Conservation (phyloP, 2,888 invertebrate genomes). For the Darwinula stevensoni region DNA sequence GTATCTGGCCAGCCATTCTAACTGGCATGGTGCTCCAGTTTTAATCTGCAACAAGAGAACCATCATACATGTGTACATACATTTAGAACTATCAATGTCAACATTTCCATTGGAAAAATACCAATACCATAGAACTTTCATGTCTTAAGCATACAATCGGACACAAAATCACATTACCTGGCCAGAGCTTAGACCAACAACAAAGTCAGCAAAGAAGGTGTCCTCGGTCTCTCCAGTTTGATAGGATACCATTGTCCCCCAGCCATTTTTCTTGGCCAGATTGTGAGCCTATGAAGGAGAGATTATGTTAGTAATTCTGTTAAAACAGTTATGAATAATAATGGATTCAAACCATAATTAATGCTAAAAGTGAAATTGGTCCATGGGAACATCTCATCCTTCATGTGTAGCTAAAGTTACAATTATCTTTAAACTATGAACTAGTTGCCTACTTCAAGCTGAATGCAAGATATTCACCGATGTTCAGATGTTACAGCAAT, state of each 20-base stretch:
- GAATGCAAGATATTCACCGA: background rate
- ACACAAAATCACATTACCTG: slow-evolving; percentile 28
- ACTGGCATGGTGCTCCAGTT: slow-evolving; percentile 95
- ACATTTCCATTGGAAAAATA: background rate
- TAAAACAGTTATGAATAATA: no score
- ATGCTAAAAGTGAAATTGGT: no score
- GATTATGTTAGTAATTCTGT: no score
- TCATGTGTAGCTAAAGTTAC: no score
- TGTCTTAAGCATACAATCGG: no score
- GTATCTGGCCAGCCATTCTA: slow-evolving; percentile 92
- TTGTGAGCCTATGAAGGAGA: background rate
- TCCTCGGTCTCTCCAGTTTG: slow-evolving; percentile 96
- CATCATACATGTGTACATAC: no score
- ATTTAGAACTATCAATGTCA: background rate
- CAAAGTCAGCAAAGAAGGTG: slow-evolving; percentile 93
- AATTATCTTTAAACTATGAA: no score
- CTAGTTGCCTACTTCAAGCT: no score
- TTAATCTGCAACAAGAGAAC: slow-evolving; percentile 39
- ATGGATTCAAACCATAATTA: no score
- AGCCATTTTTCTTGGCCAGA: slow-evolving; percentile 24
- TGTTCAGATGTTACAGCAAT: no score
- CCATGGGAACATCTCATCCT: no score
- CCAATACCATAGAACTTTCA: background rate
- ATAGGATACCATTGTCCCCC: slow-evolving; percentile 99
- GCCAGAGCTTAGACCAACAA: slow-evolving; percentile 93